Percentiles rank a stretch among this genome's conserved stretches.
Conservation (phyloP, 2,797 vertebrate species). For the Amazona ochrocephala region DNA sequence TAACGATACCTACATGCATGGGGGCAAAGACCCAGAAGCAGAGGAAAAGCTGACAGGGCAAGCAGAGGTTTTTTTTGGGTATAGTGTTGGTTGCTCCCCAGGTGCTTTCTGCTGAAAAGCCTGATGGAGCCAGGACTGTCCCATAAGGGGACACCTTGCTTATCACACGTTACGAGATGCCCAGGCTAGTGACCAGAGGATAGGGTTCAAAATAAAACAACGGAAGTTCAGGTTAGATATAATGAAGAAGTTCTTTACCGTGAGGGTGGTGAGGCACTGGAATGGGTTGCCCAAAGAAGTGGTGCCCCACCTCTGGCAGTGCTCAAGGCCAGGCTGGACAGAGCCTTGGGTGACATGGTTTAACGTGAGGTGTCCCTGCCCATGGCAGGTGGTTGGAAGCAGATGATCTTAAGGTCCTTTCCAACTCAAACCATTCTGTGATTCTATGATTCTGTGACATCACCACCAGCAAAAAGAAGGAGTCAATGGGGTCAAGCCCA, state of each 20-base stretch:
- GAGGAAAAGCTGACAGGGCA: neutral
- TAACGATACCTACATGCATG: accelerated
- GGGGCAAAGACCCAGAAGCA: neutral
- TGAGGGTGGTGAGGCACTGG: neutral
- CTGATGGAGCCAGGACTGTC: neutral
- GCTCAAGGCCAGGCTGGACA: neutral
- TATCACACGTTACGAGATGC: neutral
- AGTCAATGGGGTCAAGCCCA: neutral
- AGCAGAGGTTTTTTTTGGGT: neutral
- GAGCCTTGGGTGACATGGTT: neutral
- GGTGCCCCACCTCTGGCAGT: neutral
- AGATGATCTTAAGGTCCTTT: neutral
- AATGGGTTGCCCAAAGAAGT: neutral
- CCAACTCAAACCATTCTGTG: neutral
- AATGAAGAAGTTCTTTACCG: neutral
- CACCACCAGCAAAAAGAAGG: neutral
- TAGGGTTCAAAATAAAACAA: neutral
- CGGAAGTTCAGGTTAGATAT: neutral
- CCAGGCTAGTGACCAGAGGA: neutral
- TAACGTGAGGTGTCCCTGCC: neutral
- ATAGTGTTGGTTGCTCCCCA: neutral
- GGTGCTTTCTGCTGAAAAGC: neutral
- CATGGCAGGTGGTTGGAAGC: neutral
- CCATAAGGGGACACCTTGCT: neutral
- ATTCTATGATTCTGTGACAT: neutral